phyloP scores from a whole-genome alignment of 2,888 invertebrate species.

The Priocnemis perturbator region DNA sequence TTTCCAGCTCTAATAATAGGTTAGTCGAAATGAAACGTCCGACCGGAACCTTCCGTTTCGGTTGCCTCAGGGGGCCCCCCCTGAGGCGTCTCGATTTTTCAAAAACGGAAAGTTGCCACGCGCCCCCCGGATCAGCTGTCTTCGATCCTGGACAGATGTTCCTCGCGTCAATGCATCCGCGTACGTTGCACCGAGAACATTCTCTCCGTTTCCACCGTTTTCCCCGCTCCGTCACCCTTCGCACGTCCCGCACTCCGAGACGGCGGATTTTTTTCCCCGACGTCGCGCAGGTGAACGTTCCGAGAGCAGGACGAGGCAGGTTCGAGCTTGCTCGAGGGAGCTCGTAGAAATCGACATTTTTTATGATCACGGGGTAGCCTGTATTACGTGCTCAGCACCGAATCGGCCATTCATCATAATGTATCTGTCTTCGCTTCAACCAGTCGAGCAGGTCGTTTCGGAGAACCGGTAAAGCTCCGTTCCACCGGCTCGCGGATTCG shows the following conservation, averaged over 20 bases:
- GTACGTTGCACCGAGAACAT: slow-evolving; percentile 38
- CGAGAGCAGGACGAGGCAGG: slow-evolving; percentile 45
- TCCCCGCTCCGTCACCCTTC: slow-evolving; percentile 22
- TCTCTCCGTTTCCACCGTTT: slow-evolving; percentile 15
- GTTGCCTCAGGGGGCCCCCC: slow-evolving; percentile 36
- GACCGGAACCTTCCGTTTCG: slow-evolving; percentile 33
- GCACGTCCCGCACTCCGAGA: slow-evolving; percentile 41
- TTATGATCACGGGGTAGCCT: slow-evolving; percentile 21
- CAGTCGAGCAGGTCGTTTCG: slow-evolving; percentile 1
- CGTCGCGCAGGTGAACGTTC: slow-evolving; percentile 3
- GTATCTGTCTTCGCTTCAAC: slow-evolving; percentile 4
- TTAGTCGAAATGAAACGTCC: slow-evolving; percentile 41
- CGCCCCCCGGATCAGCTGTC: slow-evolving; percentile 62
- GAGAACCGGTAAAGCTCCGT: neutral
- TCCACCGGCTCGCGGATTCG: neutral
- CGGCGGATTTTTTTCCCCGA: slow-evolving; percentile 52
- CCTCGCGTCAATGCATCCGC: slow-evolving; percentile 38
- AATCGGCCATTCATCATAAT: slow-evolving; percentile 9
- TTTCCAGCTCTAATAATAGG: slow-evolving; percentile 51
- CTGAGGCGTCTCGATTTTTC: slow-evolving; percentile 45
- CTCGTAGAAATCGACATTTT: slow-evolving; percentile 47
- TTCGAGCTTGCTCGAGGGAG: slow-evolving; percentile 46
- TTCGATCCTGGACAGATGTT: slow-evolving; percentile 54
- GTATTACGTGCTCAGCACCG: slow-evolving; percentile 16
- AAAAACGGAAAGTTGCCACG: slow-evolving; percentile 61